Evolutionary conservation across 2,888 invertebrate genomes (phyloP).

Genomic region (Dynastes hyllus): DNA sequence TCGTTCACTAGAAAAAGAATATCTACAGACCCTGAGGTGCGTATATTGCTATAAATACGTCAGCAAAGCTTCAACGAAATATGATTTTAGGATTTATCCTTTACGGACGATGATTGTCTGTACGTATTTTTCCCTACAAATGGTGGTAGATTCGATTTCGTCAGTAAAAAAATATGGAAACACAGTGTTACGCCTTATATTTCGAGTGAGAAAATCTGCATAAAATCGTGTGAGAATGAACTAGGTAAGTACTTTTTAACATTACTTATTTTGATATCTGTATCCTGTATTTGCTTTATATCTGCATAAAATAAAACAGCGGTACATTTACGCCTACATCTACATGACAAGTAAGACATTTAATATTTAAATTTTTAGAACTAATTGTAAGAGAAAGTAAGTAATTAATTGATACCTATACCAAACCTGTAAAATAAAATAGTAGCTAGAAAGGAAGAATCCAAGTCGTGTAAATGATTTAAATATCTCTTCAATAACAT

Average conservation of each 20-base stretch:
- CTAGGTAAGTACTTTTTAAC: conserved; percentile 72
- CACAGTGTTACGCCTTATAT: conserved; percentile 84
- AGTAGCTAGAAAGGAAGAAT: neutral
- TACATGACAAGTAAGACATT: too few species aligned
- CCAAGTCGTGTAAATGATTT: neutral
- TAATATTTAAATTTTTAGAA: too few species aligned
- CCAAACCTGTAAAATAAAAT: too few species aligned
- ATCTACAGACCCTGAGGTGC: conserved; percentile 78
- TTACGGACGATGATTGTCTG: conserved; percentile 87
- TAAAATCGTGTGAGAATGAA: conserved; percentile 82
- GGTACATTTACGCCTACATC: too few species aligned
- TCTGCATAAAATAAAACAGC: too few species aligned
- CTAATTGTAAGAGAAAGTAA: too few species aligned
- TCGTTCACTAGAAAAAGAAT: conserved; percentile 85
- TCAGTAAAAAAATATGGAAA: conserved; percentile 89
- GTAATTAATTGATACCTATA: too few species aligned
- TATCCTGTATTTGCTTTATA: too few species aligned
- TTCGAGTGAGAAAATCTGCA: conserved; percentile 86
- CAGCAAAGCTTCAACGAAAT: too few species aligned
- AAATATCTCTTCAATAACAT: too few species aligned
- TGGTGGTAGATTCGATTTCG: conserved; percentile 87
- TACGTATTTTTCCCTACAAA: conserved; percentile 91
- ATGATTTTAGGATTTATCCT: conserved; percentile 80
- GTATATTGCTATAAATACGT: neutral
- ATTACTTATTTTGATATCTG: neutral